Evolutionary conservation across 2,797 vertebrate genomes (phyloP).

Genomic region (Chrysocyon brachyurus): DNA sequence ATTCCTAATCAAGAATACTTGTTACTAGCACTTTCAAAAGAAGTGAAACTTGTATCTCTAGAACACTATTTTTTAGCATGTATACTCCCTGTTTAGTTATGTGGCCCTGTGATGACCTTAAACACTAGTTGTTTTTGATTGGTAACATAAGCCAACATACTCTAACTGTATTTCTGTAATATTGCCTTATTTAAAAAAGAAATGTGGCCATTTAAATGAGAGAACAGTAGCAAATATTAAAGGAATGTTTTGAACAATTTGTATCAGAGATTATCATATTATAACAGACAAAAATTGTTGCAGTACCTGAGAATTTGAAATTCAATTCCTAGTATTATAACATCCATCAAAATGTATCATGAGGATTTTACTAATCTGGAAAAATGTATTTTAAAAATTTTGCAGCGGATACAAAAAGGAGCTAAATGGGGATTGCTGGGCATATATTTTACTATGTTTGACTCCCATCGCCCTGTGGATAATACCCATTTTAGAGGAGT

Average conservation of each 20-base stretch:
- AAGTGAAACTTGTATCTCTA: neutral
- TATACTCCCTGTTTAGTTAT: neutral
- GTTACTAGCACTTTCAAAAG: conserved; percentile 15
- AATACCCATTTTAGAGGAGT: conserved; percentile 23
- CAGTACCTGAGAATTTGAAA: conserved; percentile 37
- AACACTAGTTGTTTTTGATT: neutral
- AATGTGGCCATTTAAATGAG: neutral
- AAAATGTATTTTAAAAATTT: conserved; percentile 35
- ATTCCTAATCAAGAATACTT: conserved; percentile 44
- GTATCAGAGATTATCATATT: neutral
- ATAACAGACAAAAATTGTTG: neutral
- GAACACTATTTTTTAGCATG: neutral
- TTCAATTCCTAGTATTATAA: conserved; percentile 17
- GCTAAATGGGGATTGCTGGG: neutral
- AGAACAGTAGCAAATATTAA: conserved; percentile 45
- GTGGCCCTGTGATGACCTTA: neutral
- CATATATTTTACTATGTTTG: conserved; percentile 20
- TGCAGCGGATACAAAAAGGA: neutral
- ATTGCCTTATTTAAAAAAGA: neutral
- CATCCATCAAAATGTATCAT: conserved; percentile 29
- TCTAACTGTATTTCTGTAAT: conserved; percentile 48
- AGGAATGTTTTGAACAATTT: neutral
- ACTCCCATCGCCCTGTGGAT: neutral
- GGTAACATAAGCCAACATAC: neutral
- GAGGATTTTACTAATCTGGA: conserved; percentile 47